phyloP scores from a whole-genome alignment of 2,113 vertebrate species.

The Cyrtonyx montezumae region DNA sequence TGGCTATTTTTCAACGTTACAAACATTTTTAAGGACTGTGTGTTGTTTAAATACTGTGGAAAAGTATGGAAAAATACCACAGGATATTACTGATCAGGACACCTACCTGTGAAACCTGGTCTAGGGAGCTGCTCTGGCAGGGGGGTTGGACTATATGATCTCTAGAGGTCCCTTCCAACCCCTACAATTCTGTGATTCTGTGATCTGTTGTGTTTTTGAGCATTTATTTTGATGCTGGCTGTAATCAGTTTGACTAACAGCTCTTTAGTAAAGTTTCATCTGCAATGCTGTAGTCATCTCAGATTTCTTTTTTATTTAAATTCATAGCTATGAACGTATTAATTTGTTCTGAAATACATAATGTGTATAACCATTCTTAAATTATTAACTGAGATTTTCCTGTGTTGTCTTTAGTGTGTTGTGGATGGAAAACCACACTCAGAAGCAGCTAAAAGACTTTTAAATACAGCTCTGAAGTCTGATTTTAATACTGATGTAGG shows the following conservation, averaged over 20 bases:
- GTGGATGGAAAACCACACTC: neutral
- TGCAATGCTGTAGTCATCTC: neutral
- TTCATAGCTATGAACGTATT: neutral
- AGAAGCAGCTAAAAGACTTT: neutral
- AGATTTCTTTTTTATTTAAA: neutral
- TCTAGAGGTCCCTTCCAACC: no score
- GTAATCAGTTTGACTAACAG: neutral
- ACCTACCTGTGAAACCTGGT: no score
- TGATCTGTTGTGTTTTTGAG: fast-evolving
- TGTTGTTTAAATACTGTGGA: neutral
- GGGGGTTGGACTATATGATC: no score
- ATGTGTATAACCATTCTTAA: neutral
- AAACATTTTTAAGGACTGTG: neutral
- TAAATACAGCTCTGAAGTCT: neutral
- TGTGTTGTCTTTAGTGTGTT: neutral
- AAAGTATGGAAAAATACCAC: neutral
- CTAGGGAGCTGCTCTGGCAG: no score
- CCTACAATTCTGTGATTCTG: no score
- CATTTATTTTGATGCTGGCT: neutral
- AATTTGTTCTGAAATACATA: neutral
- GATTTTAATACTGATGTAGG: neutral
- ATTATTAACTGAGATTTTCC: neutral
- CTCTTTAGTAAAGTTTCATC: neutral
- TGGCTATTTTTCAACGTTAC: neutral
- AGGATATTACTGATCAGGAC: no score